Percentiles rank a stretch among this genome's conserved stretches.
phyloP scores from a whole-genome alignment of 2,797 vertebrate genomes.

The Silurus aristotelis region DNA sequence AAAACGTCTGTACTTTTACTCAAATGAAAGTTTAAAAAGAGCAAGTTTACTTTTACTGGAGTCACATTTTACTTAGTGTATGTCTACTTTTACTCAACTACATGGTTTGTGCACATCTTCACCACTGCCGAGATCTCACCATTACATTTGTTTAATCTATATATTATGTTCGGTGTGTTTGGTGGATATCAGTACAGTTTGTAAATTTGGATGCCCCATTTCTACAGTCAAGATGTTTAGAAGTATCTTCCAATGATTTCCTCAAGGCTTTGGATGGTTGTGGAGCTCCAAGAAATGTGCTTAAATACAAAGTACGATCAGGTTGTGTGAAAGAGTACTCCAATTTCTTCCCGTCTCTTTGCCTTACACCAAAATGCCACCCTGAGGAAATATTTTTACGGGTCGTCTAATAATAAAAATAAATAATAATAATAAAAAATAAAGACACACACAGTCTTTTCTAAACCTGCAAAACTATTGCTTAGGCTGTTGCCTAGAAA shows the following conservation, averaged over 20 bases:
- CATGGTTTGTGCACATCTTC: too few relatives aligned
- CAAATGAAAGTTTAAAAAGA: too few relatives aligned
- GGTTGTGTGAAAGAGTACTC: neutral
- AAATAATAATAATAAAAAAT: neutral
- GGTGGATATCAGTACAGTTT: too few relatives aligned
- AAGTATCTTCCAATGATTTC: neutral
- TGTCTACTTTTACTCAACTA: too few relatives aligned
- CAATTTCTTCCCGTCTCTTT: neutral
- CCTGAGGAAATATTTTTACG: neutral
- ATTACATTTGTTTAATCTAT: too few relatives aligned
- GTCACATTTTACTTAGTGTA: too few relatives aligned
- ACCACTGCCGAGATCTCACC: too few relatives aligned
- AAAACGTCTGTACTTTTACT: too few relatives aligned
- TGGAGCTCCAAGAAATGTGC: neutral
- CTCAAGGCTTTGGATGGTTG: neutral
- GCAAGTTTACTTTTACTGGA: too few relatives aligned
- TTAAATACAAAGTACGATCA: neutral
- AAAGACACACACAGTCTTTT: neutral
- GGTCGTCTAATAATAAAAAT: neutral
- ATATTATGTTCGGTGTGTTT: too few relatives aligned
- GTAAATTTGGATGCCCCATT: neutral
- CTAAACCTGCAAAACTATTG: neutral
- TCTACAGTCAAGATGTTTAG: neutral
- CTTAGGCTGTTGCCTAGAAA: constrained; percentile 37
- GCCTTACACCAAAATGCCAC: neutral